Percentiles rank a stretch among this genome's conserved stretches.
These are phyloP conservation scores for Watsonalla binaria DNA, from an alignment of 2,888 invertebrate species.

Conservation along the genomic window DNA sequence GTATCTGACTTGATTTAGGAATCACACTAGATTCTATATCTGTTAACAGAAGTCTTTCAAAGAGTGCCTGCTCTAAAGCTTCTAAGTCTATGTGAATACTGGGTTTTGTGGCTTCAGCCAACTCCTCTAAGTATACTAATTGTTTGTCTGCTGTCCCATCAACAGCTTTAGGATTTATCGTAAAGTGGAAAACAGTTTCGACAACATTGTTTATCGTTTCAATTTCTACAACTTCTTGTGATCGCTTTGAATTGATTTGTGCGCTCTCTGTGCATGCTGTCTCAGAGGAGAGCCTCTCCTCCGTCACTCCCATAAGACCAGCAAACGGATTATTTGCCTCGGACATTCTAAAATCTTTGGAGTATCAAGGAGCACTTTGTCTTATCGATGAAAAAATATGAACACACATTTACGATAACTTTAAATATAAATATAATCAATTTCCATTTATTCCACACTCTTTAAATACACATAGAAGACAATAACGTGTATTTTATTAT, in stretches of 20 bases:
- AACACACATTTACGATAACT: constrained; percentile 6
- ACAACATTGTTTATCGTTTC: constrained; percentile 76
- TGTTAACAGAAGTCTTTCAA: constrained; percentile 84
- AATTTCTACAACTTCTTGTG: constrained; percentile 40
- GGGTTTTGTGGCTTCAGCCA: constrained; percentile 71
- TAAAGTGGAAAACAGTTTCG: constrained; percentile 86
- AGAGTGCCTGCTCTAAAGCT: constrained; percentile 86
- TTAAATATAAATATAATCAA: background rate
- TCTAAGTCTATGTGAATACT: constrained; percentile 79
- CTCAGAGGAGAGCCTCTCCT: constrained; percentile 34
- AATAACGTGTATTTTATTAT: too few relatives aligned
- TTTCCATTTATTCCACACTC: constrained; percentile 12
- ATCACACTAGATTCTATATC: constrained; percentile 75
- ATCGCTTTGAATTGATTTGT: constrained; percentile 33
- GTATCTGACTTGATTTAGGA: constrained; percentile 53
- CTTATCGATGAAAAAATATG: constrained; percentile 8
- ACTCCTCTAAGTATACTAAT: constrained; percentile 83
- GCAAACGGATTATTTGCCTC: constrained; percentile 68
- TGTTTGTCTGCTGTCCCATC: constrained; percentile 51
- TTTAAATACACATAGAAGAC: too few relatives aligned
- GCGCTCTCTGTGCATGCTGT: constrained; percentile 29
- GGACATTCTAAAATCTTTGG: constrained; percentile 43
- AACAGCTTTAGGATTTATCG: constrained; percentile 76
- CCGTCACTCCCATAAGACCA: constrained; percentile 57
- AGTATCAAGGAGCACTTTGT: constrained; percentile 17